Percentiles rank a stretch among this genome's conserved stretches.
Conservation (phyloP, 2,797 vertebrate species). For the Linurgus olivaceus region DNA sequence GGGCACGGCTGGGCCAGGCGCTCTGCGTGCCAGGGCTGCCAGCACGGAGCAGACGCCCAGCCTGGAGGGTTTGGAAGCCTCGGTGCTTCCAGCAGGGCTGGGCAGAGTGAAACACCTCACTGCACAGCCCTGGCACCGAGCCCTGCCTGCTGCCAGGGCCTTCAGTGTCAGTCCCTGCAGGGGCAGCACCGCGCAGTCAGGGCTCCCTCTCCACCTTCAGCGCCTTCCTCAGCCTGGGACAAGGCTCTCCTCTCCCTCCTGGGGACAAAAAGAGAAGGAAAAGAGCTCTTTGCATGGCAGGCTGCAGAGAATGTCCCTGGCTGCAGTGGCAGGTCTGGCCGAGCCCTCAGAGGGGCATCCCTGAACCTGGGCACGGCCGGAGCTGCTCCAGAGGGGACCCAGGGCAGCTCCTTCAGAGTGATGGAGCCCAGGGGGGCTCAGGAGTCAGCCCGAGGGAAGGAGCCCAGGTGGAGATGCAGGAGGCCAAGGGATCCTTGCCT, state of each 20-base stretch:
- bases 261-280: neutral
- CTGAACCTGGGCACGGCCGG: accelerated
- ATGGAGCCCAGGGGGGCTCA: accelerated
- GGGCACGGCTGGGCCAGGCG: neutral
- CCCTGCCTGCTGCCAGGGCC: slow-evolving; percentile 59
- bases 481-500: neutral
- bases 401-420: neutral
- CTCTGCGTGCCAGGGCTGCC: neutral
- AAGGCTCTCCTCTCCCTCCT: neutral
- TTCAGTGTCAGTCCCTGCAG: slow-evolving; percentile 53
- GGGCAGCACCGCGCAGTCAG: neutral
- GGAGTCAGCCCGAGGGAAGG: neutral
- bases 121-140: slow-evolving; percentile 39
- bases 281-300: accelerated
- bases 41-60: slow-evolving; percentile 9
- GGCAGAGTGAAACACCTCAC: slow-evolving; percentile 61
- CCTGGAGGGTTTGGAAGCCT: neutral
- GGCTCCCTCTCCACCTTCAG: slow-evolving; percentile 30
- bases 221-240: slow-evolving; percentile 8
- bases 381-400: no score
- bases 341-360: accelerated
- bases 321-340: neutral
- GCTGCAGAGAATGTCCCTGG: neutral
- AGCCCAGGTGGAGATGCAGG: neutral
- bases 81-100: slow-evolving; percentile 32